A percentile compares a stretch with the other conserved stretches of the same genome.
Conservation (phyloP, 2,113 vertebrate species). For the Hippocampus abdominalis region DNA sequence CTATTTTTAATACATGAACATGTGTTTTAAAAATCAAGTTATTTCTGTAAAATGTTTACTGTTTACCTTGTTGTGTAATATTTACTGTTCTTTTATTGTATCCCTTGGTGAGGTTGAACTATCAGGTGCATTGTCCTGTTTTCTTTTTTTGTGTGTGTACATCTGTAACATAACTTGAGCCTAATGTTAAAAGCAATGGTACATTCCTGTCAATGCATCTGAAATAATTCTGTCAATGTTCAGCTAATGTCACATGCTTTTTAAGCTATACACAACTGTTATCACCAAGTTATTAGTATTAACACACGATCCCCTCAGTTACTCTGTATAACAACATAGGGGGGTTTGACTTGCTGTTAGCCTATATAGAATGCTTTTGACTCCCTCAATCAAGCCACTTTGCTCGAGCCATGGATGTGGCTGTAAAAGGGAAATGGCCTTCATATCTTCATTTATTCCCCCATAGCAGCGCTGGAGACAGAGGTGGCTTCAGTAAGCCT, state of each 20-base stretch:
- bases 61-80: constrained; percentile 64
- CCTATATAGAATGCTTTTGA: constrained; percentile 90
- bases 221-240: constrained; percentile 51
- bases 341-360: constrained; percentile 53
- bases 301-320: constrained; percentile 30
- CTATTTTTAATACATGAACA: constrained; percentile 6
- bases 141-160: background rate
- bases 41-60: constrained; percentile 59
- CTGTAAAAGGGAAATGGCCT: constrained; percentile 99
- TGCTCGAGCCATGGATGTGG: constrained; percentile 94
- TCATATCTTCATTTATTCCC: constrained; percentile 99
- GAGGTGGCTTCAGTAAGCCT: constrained; percentile 99
- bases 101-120: constrained; percentile 78
- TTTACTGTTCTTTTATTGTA: constrained; percentile 2
- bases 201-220: constrained; percentile 51
- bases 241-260: constrained; percentile 39
- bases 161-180: constrained; percentile 22
- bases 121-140: constrained; percentile 84
- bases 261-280: constrained; percentile 34
- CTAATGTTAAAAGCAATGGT: constrained; percentile 8
- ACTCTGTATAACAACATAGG: constrained; percentile 48
- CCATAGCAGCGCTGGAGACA: constrained; percentile 99
- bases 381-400: constrained; percentile 82
- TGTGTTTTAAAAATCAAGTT: constrained; percentile 62
- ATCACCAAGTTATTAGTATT: constrained; percentile 36